These are phyloP conservation scores for Xiphophorus birchmanni DNA, from an alignment of 2,797 vertebrate species.

Conservation along the genomic window DNA sequence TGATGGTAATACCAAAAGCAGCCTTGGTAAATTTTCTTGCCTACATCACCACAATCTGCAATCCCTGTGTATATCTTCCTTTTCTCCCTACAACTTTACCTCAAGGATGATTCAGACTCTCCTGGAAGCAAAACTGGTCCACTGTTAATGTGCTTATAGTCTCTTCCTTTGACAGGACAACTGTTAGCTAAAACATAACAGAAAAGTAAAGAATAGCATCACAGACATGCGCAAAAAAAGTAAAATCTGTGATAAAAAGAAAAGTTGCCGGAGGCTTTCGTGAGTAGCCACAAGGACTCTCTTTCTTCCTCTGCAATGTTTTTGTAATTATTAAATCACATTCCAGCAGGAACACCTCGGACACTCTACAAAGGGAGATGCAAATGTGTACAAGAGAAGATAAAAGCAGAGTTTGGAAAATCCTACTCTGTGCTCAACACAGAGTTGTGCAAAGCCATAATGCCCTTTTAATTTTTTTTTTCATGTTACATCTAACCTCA, in stretches of 20 bases:
- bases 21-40: slow-evolving; percentile 45
- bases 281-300: slow-evolving; percentile 58
- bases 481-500: background rate
- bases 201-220: slow-evolving; percentile 70
- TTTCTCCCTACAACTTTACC: slow-evolving; percentile 67
- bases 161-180: slow-evolving; percentile 76
- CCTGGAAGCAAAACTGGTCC: slow-evolving; percentile 80
- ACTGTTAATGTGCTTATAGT: slow-evolving; percentile 78
- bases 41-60: background rate
- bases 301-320: slow-evolving; percentile 44
- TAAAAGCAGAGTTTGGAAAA: background rate
- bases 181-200: slow-evolving; percentile 61
- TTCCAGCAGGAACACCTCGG: slow-evolving; percentile 60
- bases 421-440: background rate
- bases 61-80: slow-evolving; percentile 32
- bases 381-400: slow-evolving; percentile 2
- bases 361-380: slow-evolving; percentile 33
- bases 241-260: slow-evolving; percentile 54
- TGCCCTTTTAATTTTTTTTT: background rate
- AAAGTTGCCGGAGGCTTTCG: slow-evolving; percentile 58
- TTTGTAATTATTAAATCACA: slow-evolving; percentile 66
- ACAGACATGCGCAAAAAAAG: slow-evolving; percentile 53
- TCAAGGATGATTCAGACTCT: slow-evolving; percentile 80
- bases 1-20: slow-evolving; percentile 67
- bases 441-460: background rate